Percentiles rank a stretch among this genome's conserved stretches.
These are phyloP conservation scores for Rhinichthys osculus DNA, from an alignment of 2,797 vertebrate species.

Conservation along the genomic window DNA sequence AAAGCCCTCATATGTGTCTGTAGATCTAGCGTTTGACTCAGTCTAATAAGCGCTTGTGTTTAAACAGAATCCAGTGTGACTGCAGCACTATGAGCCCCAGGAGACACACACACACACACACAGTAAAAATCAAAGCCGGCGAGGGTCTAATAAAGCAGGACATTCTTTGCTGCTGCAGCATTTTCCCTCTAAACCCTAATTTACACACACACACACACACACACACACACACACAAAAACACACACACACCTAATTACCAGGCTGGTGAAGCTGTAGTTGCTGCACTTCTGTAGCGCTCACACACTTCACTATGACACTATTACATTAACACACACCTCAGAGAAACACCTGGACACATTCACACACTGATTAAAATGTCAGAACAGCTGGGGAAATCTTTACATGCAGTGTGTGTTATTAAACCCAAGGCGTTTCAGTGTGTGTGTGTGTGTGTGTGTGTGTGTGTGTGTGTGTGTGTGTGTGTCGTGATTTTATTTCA, in stretches of 20 bases:
- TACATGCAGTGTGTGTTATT: slow-evolving; percentile 30
- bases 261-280: no score
- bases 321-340: slow-evolving; percentile 16
- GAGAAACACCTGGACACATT: slow-evolving; percentile 17
- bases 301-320: slow-evolving; percentile 15
- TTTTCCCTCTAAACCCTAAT: slow-evolving; percentile 37
- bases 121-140: not conserved
- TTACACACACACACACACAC: slow-evolving; percentile 33
- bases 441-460: no score
- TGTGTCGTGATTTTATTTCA: slow-evolving; percentile 28
- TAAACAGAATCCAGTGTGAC: slow-evolving; percentile 60
- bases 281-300: slow-evolving; percentile 44
- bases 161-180: slow-evolving; percentile 57
- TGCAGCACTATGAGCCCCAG: slow-evolving; percentile 55
- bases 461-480: slow-evolving; percentile 20
- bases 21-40: slow-evolving; percentile 52
- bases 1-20: not conserved
- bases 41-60: slow-evolving; percentile 55
- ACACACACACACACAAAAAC: no score
- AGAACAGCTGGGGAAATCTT: slow-evolving; percentile 20
- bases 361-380: slow-evolving; percentile 19
- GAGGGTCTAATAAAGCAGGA: slow-evolving; percentile 56
- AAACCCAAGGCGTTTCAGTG: not conserved
- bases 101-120: slow-evolving; percentile 31
- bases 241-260: slow-evolving; percentile 49